A percentile compares a stretch with the other conserved stretches of the same genome.
phyloP scores from a whole-genome alignment of 2,797 vertebrate genomes.

The Ctenopoma kingsleyae region DNA sequence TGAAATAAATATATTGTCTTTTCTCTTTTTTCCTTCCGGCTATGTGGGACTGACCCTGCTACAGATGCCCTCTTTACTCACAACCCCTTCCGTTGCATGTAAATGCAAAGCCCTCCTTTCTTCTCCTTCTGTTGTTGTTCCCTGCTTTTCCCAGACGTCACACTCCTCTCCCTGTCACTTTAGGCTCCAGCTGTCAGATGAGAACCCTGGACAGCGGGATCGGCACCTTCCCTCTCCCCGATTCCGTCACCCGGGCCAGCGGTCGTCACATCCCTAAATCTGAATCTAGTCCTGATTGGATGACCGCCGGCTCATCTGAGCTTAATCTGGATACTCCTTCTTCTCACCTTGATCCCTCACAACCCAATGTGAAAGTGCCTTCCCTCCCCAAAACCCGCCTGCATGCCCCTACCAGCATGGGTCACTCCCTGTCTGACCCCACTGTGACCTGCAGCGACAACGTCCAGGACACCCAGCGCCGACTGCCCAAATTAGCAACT shows the following conservation, averaged over 20 bases:
- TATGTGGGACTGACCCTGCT: slow-evolving; percentile 56
- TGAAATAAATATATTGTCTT: slow-evolving; percentile 47
- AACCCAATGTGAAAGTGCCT: slow-evolving; percentile 89
- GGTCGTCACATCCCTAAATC: slow-evolving; percentile 85
- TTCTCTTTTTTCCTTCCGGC: slow-evolving; percentile 37
- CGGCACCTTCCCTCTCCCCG: slow-evolving; percentile 93
- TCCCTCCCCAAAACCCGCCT: slow-evolving; percentile 77
- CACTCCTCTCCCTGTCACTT: slow-evolving; percentile 81
- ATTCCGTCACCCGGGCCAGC: slow-evolving; percentile 85
- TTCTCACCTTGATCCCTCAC: slow-evolving; percentile 63
- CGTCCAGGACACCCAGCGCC: slow-evolving; percentile 78
- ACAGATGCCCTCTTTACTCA: slow-evolving; percentile 59
- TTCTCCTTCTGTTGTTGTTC: slow-evolving; percentile 38
- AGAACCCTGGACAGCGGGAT: slow-evolving; percentile 95
- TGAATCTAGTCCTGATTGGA: slow-evolving; percentile 78
- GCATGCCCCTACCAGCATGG: slow-evolving; percentile 70
- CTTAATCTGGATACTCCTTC: slow-evolving; percentile 54
- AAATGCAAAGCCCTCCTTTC: slow-evolving; percentile 35
- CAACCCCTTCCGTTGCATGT: slow-evolving; percentile 76
- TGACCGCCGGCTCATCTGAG: slow-evolving; percentile 65
- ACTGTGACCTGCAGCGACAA: slow-evolving; percentile 76
- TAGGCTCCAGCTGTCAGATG: slow-evolving; percentile 93
- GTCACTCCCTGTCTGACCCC: slow-evolving; percentile 88
- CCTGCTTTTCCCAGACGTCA: slow-evolving; percentile 77
- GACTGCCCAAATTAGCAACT: slow-evolving; percentile 83